Evolutionary conservation across 2,113 vertebrate genomes (phyloP).

Genomic region (Macquaria australasica): DNA sequence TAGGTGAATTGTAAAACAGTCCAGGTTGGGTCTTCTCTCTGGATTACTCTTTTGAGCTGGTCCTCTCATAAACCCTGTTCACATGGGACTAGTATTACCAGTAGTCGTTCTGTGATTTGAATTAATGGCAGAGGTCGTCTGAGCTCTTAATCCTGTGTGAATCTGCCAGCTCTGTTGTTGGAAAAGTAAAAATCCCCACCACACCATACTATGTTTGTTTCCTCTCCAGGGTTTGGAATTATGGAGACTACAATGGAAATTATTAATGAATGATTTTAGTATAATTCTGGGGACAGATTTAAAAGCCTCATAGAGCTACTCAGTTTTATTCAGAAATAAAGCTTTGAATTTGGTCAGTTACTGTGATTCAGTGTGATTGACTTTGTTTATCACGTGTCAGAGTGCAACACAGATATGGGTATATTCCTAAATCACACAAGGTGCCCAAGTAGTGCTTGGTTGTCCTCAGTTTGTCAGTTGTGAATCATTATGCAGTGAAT

Average conservation of each 20-base stretch:
- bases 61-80: not conserved
- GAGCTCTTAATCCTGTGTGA: not conserved
- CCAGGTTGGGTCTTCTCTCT: too few species aligned
- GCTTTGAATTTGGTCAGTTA: not conserved
- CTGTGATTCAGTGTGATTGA: not conserved
- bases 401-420: too few species aligned
- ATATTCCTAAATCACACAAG: not conserved
- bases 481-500: too few species aligned
- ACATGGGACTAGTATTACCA: not conserved
- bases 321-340: not conserved
- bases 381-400: too few species aligned
- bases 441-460: too few species aligned
- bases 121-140: not conserved
- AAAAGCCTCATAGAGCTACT: not conserved
- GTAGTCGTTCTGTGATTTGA: not conserved
- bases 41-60: not conserved
- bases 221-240: not conserved
- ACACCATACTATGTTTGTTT: not conserved
- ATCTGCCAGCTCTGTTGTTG: not conserved
- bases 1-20: not conserved
- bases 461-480: too few species aligned
- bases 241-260: not conserved
- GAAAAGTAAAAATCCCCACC: not conserved
- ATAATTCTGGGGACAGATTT: not conserved
- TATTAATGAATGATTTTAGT: not conserved